These are phyloP conservation scores for Naso thynnoides DNA, from an alignment of 2,797 vertebrate species.

Conservation along the genomic window DNA sequence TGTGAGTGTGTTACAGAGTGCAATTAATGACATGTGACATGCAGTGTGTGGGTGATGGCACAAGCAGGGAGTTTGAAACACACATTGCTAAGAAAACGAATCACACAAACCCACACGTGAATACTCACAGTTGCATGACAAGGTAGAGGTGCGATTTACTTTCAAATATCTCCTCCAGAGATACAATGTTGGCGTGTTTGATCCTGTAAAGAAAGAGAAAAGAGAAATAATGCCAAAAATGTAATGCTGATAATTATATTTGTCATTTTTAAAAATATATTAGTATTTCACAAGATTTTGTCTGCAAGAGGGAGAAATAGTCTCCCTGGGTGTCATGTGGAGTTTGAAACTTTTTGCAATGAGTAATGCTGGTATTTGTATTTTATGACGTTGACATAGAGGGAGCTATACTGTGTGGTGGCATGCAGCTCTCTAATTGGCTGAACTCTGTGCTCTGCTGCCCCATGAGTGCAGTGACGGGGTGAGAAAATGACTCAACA, in stretches of 20 bases:
- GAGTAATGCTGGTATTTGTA: no score
- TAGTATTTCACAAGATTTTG: neutral
- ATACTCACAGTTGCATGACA: slow-evolving; percentile 98
- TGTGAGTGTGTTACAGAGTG: slow-evolving; percentile 40
- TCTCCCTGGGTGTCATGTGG: neutral
- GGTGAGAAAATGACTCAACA: slow-evolving; percentile 58
- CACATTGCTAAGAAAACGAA: slow-evolving; percentile 21
- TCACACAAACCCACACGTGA: slow-evolving; percentile 52
- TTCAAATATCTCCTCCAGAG: slow-evolving; percentile 98
- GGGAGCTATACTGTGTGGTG: slow-evolving; percentile 22
- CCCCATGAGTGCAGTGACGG: slow-evolving; percentile 47
- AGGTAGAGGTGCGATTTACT: slow-evolving; percentile 97
- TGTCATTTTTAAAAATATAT: neutral
- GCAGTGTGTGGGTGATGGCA: slow-evolving; percentile 50
- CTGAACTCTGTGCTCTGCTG: slow-evolving; percentile 47
- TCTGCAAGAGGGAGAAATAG: neutral
- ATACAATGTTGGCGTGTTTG: slow-evolving; percentile 97
- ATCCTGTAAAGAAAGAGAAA: slow-evolving; percentile 84
- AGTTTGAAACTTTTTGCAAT: neutral
- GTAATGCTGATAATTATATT: neutral
- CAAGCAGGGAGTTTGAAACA: slow-evolving; percentile 45
- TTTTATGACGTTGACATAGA: no score
- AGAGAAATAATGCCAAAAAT: slow-evolving; percentile 6
- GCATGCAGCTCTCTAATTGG: slow-evolving; percentile 55
- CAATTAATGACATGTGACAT: slow-evolving; percentile 75